Evolutionary conservation across 2,113 vertebrate genomes (phyloP), one percentile per base, ranked within the genome.

Genomic region (Lipophrys pholis): DNA sequence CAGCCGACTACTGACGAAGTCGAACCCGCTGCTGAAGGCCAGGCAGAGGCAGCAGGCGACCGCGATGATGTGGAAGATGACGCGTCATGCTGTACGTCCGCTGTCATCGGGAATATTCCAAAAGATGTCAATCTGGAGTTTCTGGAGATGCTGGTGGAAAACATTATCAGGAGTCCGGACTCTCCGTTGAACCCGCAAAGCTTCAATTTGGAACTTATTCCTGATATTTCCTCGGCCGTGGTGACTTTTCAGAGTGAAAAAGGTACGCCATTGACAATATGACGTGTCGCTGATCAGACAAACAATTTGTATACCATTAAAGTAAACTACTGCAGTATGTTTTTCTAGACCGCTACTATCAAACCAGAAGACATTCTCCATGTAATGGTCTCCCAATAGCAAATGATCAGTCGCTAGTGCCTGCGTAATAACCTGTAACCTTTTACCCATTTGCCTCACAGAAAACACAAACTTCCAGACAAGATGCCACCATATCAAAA

Each of bases 111-210:
- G 84, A 96, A 97, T n/a, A 16, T 96, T 55, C 38, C 42, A 1
- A 81, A 91, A 11, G 58, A 53, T 0, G 1, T 54, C 1, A 69
- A 15, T 11, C 52, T 72, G 0, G 81, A 76, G 1, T 83, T 93
- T 40, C 41, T 98, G 60, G 74, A 63, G 80, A 81, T 97, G 81
- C 70, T 98, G 70, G 86, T 99, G 49, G 95, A 97, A 78, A 97
- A 95, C 7, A 8, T 95, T 78, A 52, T 86, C 1, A 90, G 55
- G 7, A 45, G 35, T 45, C 82, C 83, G 1, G 76, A 73, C n/a
- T 76, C 89, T 58, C 30, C 86, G 54, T 76, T 88, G 50, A 72
- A 71, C 7, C 50, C 57, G 4, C 49, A 78, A 16, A 82, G 88
- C n/a, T 95, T 96, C 81, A 90, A 39, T 48, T 9, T 96, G 82